A percentile compares a stretch with the other conserved stretches of the same genome.
These are phyloP conservation scores for Enteromius thamalakanensis DNA, from an alignment of 2,797 vertebrate genomes.

Conservation along the genomic window DNA sequence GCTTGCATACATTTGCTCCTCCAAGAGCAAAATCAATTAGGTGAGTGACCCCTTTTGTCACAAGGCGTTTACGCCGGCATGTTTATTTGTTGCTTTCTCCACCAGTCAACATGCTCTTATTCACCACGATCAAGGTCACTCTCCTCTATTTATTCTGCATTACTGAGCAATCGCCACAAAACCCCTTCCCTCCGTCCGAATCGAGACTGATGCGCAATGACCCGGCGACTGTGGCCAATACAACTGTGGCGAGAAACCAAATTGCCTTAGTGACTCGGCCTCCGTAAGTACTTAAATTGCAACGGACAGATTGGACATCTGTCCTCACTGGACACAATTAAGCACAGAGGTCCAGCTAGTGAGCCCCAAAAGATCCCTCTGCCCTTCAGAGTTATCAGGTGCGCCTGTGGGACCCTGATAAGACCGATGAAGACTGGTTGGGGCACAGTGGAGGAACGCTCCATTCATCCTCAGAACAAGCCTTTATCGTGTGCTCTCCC, in stretches of 20 bases:
- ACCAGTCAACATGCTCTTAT: constrained; percentile 39
- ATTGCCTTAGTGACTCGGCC: constrained; percentile 46
- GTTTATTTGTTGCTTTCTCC: constrained; percentile 39
- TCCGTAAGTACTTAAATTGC: constrained; percentile 54
- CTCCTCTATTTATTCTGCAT: constrained; percentile 50
- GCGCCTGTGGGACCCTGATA: constrained; percentile 61
- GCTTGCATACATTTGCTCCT: constrained; percentile 44
- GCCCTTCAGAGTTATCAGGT: constrained; percentile 62
- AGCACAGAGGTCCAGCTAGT: constrained; percentile 42
- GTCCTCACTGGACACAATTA: constrained; percentile 59
- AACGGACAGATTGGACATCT: constrained; percentile 31
- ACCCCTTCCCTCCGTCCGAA: constrained; percentile 8
- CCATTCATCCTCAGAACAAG: constrained; percentile 59
- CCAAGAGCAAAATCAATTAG: constrained; percentile 48
- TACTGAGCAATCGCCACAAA: constrained; percentile 27
- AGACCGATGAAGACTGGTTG: constrained; percentile 59
- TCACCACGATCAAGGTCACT: constrained; percentile 56
- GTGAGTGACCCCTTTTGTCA: constrained; percentile 49
- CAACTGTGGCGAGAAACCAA: constrained; percentile 17
- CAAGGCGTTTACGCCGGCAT: constrained; percentile 15
- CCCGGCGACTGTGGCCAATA: constrained; percentile 21
- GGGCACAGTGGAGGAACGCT: constrained; percentile 41
- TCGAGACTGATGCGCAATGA: constrained; percentile 31
- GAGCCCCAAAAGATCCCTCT: constrained; percentile 47
- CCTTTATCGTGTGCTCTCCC: constrained; percentile 51